Conservation (phyloP, 2,113 vertebrate species). For the Zosterops hypoxanthus region DNA sequence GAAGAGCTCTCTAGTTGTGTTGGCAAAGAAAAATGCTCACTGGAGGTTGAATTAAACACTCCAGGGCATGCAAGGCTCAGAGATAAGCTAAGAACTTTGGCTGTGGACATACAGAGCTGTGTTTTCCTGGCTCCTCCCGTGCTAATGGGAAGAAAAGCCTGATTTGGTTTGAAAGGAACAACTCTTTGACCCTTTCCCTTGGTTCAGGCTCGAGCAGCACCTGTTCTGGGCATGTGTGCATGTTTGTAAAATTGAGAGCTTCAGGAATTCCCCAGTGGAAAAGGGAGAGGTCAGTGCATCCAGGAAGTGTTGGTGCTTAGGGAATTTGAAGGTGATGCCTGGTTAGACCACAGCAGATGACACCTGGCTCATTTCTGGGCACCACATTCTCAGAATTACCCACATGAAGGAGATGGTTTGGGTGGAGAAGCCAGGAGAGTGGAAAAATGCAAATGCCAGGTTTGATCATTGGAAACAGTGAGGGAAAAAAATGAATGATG, state of each 20-base stretch:
- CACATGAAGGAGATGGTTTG: background rate
- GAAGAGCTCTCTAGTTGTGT: conserved; percentile 52
- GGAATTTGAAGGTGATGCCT: background rate
- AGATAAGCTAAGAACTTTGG: conserved; percentile 57
- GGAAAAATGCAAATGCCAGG: background rate
- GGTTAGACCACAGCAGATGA: background rate
- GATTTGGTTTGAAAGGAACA: background rate
- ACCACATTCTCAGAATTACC: background rate
- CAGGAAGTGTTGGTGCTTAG: background rate
- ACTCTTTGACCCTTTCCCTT: background rate
- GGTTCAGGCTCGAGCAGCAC: background rate
- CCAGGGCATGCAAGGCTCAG: conserved; percentile 33
- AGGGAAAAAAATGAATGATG: background rate
- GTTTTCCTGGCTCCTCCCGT: conserved; percentile 26
- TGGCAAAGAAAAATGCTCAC: conserved; percentile 55
- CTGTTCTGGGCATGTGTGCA: background rate
- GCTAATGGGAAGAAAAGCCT: background rate
- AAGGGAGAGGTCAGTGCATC: background rate
- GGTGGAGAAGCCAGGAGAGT: background rate
- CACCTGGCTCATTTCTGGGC: rapidly evolving
- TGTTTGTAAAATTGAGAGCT: background rate
- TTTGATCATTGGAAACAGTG: background rate
- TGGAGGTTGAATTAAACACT: conserved; percentile 52
- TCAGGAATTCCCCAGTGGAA: background rate
- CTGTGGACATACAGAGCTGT: background rate